Evolutionary conservation across 53 echinoderm and acorn worm genomes (phyloP).

Genomic region (Stichopus horrens): DNA sequence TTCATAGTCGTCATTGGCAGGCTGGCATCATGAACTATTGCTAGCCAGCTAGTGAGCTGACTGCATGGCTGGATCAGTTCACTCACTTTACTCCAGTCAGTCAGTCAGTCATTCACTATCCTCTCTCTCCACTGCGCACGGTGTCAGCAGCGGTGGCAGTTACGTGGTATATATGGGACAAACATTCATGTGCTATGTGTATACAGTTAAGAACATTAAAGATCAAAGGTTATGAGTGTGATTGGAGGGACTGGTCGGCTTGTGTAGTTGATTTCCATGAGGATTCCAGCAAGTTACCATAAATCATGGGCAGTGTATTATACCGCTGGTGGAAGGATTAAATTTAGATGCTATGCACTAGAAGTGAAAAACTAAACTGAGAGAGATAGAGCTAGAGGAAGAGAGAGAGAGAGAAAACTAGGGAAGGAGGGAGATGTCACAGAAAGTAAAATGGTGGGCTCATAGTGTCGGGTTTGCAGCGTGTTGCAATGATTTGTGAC

Average conservation of each 20-base stretch:
- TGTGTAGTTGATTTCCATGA: constrained; percentile 15
- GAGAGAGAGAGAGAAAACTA: background rate
- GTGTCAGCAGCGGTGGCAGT: background rate
- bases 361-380: constrained; percentile 1
- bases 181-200: constrained; percentile 41
- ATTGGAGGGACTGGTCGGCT: constrained; percentile 28
- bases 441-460: background rate
- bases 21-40: too few relatives aligned
- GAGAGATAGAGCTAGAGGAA: background rate
- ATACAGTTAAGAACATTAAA: constrained; percentile 17
- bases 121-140: background rate
- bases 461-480: constrained; percentile 1
- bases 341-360: constrained; percentile 3
- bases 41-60: background rate
- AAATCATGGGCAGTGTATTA: constrained; percentile 10
- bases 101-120: too few relatives aligned
- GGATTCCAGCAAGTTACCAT: constrained; percentile 13
- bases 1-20: too few relatives aligned
- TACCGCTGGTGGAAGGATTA: constrained; percentile 11
- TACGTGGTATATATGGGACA: background rate
- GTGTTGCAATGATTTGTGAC: constrained; percentile 14
- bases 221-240: constrained; percentile 31
- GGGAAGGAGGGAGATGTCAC: background rate
- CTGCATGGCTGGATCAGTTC: too few relatives aligned
- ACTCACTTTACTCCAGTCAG: too few relatives aligned